phyloP scores from a whole-genome alignment of 2,797 vertebrate species.

The Sebastes trivittatus region DNA sequence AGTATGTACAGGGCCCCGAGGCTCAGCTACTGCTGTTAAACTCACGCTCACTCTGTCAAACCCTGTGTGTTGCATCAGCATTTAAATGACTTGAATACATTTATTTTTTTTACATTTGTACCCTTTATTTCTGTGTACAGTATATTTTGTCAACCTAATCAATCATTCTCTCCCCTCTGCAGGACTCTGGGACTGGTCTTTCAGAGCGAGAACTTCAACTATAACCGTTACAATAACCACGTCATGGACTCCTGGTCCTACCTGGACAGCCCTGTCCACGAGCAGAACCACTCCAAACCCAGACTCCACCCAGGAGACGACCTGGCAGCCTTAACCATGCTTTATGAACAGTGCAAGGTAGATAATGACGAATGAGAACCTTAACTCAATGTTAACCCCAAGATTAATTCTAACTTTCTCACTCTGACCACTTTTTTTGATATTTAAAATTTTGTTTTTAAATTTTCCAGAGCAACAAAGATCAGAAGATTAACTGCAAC shows the following conservation, averaged over 20 bases:
- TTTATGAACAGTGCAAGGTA: slow-evolving; percentile 96
- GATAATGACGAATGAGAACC: fast-evolving
- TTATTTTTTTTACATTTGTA: background rate
- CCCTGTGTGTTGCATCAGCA: background rate
- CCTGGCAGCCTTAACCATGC: slow-evolving; percentile 87
- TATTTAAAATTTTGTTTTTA: background rate
- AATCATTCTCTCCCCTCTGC: slow-evolving; percentile 24
- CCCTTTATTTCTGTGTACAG: background rate
- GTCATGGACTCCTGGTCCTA: slow-evolving; percentile 93
- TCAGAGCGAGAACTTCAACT: slow-evolving; percentile 93
- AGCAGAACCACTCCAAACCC: slow-evolving; percentile 87
- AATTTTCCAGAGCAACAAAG: slow-evolving; percentile 86
- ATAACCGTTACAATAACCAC: slow-evolving; percentile 87
- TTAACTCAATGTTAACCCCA: background rate
- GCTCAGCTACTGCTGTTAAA: slow-evolving; percentile 78
- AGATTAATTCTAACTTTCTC: background rate
- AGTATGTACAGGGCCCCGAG: slow-evolving; percentile 86
- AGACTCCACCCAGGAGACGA: slow-evolving; percentile 90
- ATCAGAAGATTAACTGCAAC: slow-evolving; percentile 85
- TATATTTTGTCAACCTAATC: background rate
- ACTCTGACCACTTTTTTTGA: background rate
- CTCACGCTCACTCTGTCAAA: slow-evolving; percentile 9
- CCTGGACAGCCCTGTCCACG: slow-evolving; percentile 82
- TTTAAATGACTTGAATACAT: background rate
- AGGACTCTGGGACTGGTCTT: slow-evolving; percentile 91